Conservation (phyloP, 1,140 invertebrate genomes). For the Oscheius sp. region DNA sequence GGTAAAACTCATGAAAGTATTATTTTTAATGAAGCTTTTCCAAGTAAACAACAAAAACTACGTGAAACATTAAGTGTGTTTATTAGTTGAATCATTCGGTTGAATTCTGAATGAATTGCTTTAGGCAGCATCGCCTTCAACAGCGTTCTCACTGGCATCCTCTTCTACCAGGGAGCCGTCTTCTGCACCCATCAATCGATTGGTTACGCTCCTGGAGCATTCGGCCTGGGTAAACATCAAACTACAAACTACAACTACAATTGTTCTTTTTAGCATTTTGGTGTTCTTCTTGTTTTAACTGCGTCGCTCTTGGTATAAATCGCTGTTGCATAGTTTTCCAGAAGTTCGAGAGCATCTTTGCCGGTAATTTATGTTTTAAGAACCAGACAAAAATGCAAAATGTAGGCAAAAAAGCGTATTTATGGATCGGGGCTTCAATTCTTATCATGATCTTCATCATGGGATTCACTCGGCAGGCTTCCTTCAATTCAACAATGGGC, state of each 20-base stretch:
- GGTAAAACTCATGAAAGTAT: no score
- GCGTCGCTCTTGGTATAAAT: not conserved
- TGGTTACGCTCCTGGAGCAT: conserved; percentile 5
- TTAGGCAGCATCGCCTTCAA: conserved; percentile 11
- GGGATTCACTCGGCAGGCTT: not conserved
- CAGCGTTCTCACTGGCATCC: conserved; percentile 3
- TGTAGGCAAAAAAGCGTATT: not conserved
- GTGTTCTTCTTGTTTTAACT: conserved; percentile 1
- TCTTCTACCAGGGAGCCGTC: conserved; percentile 13
- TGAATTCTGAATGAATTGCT: no score
- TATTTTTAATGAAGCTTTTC: no score
- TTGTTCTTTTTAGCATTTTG: not conserved
- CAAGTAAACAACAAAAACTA: no score
- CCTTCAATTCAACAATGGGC: not conserved
- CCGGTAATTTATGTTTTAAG: not conserved
- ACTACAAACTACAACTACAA: no score
- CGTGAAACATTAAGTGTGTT: no score
- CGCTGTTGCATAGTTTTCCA: not conserved
- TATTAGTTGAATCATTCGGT: no score
- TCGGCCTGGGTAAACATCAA: not conserved
- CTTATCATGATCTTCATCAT: not conserved
- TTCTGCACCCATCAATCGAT: conserved; percentile 22
- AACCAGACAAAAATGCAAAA: not conserved
- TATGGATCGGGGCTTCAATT: not conserved
- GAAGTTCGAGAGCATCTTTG: not conserved